phyloP scores from a whole-genome alignment of 2,113 vertebrate genomes.

The Fukomys damarensis region DNA sequence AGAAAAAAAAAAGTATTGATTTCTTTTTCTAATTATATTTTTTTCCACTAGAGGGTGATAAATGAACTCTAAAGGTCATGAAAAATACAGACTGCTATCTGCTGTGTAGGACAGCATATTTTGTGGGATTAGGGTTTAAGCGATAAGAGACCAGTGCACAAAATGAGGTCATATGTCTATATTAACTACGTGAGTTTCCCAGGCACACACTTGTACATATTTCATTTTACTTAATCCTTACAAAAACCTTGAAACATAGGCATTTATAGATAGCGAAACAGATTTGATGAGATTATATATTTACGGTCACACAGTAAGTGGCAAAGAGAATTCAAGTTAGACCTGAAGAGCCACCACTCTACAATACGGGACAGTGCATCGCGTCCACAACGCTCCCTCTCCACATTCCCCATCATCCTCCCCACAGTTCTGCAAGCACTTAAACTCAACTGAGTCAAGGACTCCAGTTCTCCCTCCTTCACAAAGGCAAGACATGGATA shows the following conservation, averaged over 20 bases:
- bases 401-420: not conserved
- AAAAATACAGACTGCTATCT: not conserved
- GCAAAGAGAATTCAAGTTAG: not conserved
- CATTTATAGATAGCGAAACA: not conserved
- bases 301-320: not conserved
- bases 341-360: not conserved
- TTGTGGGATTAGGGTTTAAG: not conserved
- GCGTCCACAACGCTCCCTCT: not conserved
- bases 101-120: not conserved
- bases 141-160: not conserved
- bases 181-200: not conserved
- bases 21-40: not conserved
- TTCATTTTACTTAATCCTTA: slow-evolving; percentile 31
- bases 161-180: not conserved
- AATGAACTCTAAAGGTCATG: not conserved
- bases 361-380: not conserved
- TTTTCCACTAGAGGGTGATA: slow-evolving; percentile 52
- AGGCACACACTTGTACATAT: not conserved
- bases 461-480: not conserved
- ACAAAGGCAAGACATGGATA: not conserved
- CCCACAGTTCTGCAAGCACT: not conserved
- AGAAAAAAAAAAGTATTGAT: not conserved
- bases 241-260: not conserved
- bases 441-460: not conserved
- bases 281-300: not conserved